Evolutionary conservation across 53 echinoderm and acorn worm genomes (phyloP), one percentile per base, ranked within the genome.

Genomic region (Holothuria scabra): DNA sequence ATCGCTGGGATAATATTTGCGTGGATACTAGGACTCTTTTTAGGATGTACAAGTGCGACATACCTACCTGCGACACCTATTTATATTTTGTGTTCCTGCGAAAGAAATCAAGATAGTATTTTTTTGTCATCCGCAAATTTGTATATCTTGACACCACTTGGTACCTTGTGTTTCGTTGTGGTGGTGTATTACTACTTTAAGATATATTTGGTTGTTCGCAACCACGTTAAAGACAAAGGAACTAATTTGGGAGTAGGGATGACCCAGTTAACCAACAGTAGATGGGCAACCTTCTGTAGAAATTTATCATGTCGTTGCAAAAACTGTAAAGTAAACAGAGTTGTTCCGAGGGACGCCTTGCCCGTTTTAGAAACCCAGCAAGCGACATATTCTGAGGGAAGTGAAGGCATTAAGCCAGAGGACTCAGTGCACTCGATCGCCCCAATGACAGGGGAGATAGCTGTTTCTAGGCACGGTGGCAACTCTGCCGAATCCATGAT

Each of bases 151-250:
- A 80, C 89, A 22, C 94, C 94, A 0, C 82, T 94, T 31, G 94
- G 94, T 9, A 66, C 89, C 19, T 52, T 76, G 35, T 91, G 91
- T 33, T 59, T 94, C 23, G 21, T 87, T 9, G 52, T 84, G 7
- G 90, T 91, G 0, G 71, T 94, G 18, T n/a, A 88, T 33, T 94
- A 90, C 66, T 94, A 94, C 68, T 68, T 86, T 38, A 91, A 76
- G 67, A 94, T 94, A 52, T 94, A 88, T 57, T 72, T 81, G 22
- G 89, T 89, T 6, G 94, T 94, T 8, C 85, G 91, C 2, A 91
- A 91, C 24, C 94, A 94, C 52, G 94, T 94, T 8, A 91, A 91
- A 84, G 89, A 93, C 16, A 48, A 59, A 4, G 79, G 33, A 7
- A n/a, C 19, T 24, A 79, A 24, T 28, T 72, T 72, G 28, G 72